Conservation (phyloP, 2,797 vertebrate genomes). For the Meriones psammophilus region DNA sequence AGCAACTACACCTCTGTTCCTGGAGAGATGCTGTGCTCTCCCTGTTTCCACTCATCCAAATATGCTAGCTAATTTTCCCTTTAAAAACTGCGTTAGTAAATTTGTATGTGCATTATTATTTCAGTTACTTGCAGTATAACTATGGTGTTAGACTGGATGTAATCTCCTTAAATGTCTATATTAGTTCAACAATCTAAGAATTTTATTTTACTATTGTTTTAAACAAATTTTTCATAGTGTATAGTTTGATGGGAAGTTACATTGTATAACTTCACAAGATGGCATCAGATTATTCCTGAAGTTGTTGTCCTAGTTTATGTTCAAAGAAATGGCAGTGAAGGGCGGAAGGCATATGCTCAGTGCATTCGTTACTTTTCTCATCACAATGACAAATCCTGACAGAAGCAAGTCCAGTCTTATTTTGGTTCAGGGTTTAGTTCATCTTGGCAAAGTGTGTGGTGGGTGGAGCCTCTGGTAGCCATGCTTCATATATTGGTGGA, state of each 20-base stretch:
- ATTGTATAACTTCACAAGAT: not conserved
- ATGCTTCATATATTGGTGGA: not conserved
- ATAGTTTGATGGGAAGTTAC: not conserved
- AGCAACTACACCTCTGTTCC: not conserved
- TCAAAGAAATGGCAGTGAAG: not conserved
- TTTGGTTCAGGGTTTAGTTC: not conserved
- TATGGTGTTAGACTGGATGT: not conserved
- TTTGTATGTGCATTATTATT: not conserved
- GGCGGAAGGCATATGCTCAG: not conserved
- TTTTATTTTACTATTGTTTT: not conserved
- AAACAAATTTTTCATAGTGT: no score
- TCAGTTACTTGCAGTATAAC: slow-evolving; percentile 7
- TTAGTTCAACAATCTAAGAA: not conserved
- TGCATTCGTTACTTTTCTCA: not conserved
- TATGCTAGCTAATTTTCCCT: not conserved
- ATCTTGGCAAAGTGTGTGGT: not conserved
- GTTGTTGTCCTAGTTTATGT: not conserved
- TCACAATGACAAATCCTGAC: not conserved
- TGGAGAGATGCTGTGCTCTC: not conserved
- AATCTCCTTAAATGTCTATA: slow-evolving; percentile 22
- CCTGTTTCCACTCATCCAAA: not conserved
- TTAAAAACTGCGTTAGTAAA: not conserved
- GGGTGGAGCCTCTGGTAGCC: not conserved
- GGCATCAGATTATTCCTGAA: not conserved
- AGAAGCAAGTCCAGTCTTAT: not conserved